A percentile compares a stretch with the other conserved stretches of the same genome.
Conservation (phyloP, 2,888 invertebrate species). For the Deladenus siricidicola region DNA sequence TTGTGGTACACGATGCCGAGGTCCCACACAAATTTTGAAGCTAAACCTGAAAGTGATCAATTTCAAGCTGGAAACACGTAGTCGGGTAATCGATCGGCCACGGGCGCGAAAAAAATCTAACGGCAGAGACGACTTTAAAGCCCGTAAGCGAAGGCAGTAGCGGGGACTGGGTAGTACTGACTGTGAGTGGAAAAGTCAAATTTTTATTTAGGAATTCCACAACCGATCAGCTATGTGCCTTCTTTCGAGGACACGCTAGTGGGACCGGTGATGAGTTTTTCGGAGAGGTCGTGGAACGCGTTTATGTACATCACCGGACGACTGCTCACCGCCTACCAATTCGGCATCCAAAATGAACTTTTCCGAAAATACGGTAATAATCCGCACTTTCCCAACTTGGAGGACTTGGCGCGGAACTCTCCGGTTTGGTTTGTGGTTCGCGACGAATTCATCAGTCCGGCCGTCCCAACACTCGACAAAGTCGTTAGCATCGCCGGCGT, state of each 20-base stretch:
- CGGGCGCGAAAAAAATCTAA: too few relatives aligned
- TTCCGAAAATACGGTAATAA: slow-evolving; percentile 21
- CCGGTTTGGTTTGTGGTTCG: slow-evolving; percentile 26
- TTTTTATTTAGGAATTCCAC: slow-evolving; percentile 43
- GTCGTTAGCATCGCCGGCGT: slow-evolving; percentile 26
- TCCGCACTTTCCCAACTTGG: slow-evolving; percentile 39
- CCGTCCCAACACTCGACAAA: slow-evolving; percentile 29
- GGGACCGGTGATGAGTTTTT: slow-evolving; percentile 39
- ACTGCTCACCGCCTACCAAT: not conserved
- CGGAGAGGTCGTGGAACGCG: slow-evolving; percentile 37
- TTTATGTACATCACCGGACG: slow-evolving; percentile 3
- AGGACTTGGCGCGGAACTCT: slow-evolving; percentile 32
- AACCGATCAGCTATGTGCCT: slow-evolving; percentile 41
- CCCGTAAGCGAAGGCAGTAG: too few relatives aligned
- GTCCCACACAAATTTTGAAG: too few relatives aligned
- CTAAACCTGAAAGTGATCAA: too few relatives aligned
- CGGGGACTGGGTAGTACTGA: too few relatives aligned
- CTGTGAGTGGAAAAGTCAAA: too few relatives aligned
- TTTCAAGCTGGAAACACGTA: too few relatives aligned
- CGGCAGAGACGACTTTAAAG: too few relatives aligned
- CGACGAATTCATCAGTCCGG: slow-evolving; percentile 34
- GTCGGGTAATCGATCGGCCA: too few relatives aligned
- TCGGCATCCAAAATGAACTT: slow-evolving; percentile 18
- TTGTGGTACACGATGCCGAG: too few relatives aligned
- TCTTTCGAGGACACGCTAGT: slow-evolving; percentile 36